Evolutionary conservation across 2,113 vertebrate genomes (phyloP).

Genomic region (Phasianus colchicus): DNA sequence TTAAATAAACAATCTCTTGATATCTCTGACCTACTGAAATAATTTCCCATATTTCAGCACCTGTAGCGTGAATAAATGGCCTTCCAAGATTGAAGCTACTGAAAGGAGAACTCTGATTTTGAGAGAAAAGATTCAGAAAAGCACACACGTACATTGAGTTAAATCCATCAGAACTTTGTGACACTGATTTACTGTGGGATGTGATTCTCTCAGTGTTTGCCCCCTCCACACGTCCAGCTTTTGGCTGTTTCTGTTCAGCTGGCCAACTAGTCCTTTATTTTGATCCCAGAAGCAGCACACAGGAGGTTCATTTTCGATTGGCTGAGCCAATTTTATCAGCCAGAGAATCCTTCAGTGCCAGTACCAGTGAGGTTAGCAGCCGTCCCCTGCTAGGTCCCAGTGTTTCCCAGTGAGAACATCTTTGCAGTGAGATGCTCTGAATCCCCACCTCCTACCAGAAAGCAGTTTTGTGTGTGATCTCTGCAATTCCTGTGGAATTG

Average conservation of each 20-base stretch:
- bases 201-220: not conserved
- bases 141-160: not conserved
- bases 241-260: constrained; percentile 45
- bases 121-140: not conserved
- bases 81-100: not conserved
- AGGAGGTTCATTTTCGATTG: not conserved
- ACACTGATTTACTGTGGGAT: not conserved
- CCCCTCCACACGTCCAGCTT: not conserved
- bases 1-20: not conserved
- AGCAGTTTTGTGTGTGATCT: not conserved
- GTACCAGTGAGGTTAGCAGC: not conserved
- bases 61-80: not conserved
- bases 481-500: not conserved
- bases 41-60: not conserved
- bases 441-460: not conserved
- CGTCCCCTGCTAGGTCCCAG: not conserved
- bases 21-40: not conserved
- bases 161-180: not conserved
- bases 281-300: constrained; percentile 64
- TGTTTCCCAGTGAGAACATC: not conserved
- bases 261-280: constrained; percentile 68
- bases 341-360: not conserved
- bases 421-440: not conserved
- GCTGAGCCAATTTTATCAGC: not conserved
- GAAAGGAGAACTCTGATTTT: not conserved